phyloP scores from a whole-genome alignment of 2,797 vertebrate genomes.

The Molothrus ater region DNA sequence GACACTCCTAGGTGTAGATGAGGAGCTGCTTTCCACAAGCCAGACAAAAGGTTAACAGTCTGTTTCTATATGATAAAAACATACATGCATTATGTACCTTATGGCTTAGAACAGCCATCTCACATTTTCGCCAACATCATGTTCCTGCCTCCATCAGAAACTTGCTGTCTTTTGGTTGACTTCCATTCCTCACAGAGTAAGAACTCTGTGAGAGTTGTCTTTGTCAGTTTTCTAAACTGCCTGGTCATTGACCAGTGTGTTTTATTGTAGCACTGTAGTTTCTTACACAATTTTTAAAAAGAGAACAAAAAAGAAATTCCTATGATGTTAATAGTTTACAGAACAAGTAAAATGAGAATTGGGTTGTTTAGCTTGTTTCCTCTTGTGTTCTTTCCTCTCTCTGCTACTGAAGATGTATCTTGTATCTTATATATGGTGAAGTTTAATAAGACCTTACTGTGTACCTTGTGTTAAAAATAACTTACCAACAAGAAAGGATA shows the following conservation, averaged over 20 bases:
- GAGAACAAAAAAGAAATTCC: background rate
- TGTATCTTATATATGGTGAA: background rate
- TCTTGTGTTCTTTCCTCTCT: background rate
- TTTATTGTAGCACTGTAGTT: background rate
- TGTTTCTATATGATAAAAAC: background rate
- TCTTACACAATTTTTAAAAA: background rate
- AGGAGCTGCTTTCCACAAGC: background rate
- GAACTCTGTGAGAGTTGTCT: background rate
- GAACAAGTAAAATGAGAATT: background rate
- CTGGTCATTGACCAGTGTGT: background rate
- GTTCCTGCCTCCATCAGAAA: background rate
- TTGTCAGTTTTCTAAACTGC: background rate
- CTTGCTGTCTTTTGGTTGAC: background rate
- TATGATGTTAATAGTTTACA: background rate
- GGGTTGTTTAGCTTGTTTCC: background rate
- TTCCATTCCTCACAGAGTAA: background rate
- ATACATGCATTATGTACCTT: background rate
- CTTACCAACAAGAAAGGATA: background rate
- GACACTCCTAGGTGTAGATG: background rate
- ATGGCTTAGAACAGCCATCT: background rate
- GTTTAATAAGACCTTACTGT: background rate
- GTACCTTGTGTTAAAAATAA: background rate
- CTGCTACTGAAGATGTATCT: background rate
- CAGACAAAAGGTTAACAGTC: background rate
- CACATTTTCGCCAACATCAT: background rate